Percentiles rank a stretch among this genome's conserved stretches.
These are phyloP conservation scores for Festucalex cinctus DNA, from an alignment of 2,113 vertebrate genomes.

Conservation along the genomic window DNA sequence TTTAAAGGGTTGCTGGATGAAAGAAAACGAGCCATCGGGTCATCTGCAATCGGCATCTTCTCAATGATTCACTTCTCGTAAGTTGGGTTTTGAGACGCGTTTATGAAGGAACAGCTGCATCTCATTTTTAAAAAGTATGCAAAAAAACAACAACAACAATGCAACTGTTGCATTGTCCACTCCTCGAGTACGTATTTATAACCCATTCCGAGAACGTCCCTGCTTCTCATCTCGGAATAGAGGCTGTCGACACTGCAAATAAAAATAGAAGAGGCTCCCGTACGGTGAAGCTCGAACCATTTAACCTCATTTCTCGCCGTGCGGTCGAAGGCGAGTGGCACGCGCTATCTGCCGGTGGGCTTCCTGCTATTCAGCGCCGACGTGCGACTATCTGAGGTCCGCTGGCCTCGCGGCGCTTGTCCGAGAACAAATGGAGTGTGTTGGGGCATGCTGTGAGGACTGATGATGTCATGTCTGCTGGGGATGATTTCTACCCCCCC, in stretches of 20 bases:
- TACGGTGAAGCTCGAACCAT: constrained; percentile 63
- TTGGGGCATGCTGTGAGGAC: constrained; percentile 43
- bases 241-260: constrained; percentile 62
- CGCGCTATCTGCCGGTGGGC: constrained; percentile 55
- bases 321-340: constrained; percentile 57
- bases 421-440: constrained; percentile 45
- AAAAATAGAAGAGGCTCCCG: constrained; percentile 67
- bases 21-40: constrained; percentile 39
- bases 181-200: constrained; percentile 42
- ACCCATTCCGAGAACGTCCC: constrained; percentile 53
- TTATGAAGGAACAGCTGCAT: constrained; percentile 33
- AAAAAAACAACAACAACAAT: constrained; percentile 23
- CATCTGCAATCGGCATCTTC: constrained; percentile 33
- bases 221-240: constrained; percentile 44
- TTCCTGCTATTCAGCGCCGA: constrained; percentile 54
- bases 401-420: constrained; percentile 53
- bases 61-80: constrained; percentile 19
- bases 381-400: constrained; percentile 65
- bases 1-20: constrained; percentile 51
- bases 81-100: constrained; percentile 30
- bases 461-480: constrained; percentile 61
- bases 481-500: not conserved
- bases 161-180: constrained; percentile 9
- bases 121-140: constrained; percentile 34
- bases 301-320: constrained; percentile 66